Base-by-base conservation (phyloP, 35 echinoderm and acorn worm species). In the Diadema setosum region DNA sequence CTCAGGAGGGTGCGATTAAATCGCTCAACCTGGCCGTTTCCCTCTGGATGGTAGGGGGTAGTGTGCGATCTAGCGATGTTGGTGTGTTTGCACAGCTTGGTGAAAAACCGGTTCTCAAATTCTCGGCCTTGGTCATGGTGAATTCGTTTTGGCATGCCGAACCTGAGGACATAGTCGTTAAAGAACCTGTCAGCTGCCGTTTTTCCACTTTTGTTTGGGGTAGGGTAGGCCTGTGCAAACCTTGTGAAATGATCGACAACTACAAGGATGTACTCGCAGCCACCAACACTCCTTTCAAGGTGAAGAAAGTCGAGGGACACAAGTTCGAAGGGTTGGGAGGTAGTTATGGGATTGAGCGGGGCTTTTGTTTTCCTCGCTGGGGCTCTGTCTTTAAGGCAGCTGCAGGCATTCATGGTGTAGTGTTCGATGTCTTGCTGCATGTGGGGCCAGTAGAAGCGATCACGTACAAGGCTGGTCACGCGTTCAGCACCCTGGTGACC, bases 241-340 rank as follows among this genome's bases (percentile, higher is more conserved):
- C 93, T 80, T 4, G 82, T 95, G 45, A 91, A 95, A 27, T 94
- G 82, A 45, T 95, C 93, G 18, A 87, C 83, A 3, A 95, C 87
- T 15, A 95, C 88, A 26, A 95, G 42, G 17, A 90, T 86, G 42
- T 95, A 91, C 46, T 95, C 87, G 29, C 82, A 81, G 7, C 86
- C 86, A 0, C 92, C 86, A 20, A 59, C 85, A 39, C 56, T 44
- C 8, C 30, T 67, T 63, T 82, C 88, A 42, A 82, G 81, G 31
- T 86, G 88, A n/a, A 95, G 44, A 39, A 91, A 95, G 21, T 95
- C 93, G 32, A 91, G 86, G 55, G 63, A 86, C 42, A 95, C 84
- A 0, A 95, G 37, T 61, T 94, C 86, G 45, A 92, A 87, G 1
- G 94, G 84, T 41, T 91, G 37, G 23, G 87, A 74, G 18, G 94